Evolutionary conservation across 2,797 vertebrate species (phyloP).

Genomic region (Ceyx erithaca): DNA sequence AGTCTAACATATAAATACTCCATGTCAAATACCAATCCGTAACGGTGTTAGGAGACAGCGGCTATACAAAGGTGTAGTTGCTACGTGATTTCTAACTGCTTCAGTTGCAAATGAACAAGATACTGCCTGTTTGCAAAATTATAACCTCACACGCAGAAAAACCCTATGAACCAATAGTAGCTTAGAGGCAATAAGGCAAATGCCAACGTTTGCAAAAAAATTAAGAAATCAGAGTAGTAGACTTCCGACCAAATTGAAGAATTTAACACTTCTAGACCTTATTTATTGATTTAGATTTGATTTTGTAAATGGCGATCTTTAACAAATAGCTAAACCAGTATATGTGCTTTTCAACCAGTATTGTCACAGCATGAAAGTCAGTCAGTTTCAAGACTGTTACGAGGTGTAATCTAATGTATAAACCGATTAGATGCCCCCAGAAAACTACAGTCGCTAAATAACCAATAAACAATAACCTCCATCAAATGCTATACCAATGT

Average conservation of each 20-base stretch:
- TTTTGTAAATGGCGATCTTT: conserved; percentile 75
- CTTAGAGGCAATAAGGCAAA: conserved; percentile 75
- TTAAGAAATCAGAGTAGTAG: conserved; percentile 73
- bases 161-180: conserved; percentile 69
- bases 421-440: conserved; percentile 82
- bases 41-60: conserved; percentile 46
- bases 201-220: conserved; percentile 57
- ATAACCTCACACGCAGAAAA: conserved; percentile 62
- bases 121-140: conserved; percentile 68
- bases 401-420: conserved; percentile 91
- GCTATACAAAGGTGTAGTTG: conserved; percentile 32
- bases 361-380: conserved; percentile 81
- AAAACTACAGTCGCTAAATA: conserved; percentile 86
- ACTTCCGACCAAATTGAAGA: conserved; percentile 80
- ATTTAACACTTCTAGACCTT: conserved; percentile 68
- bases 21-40: conserved; percentile 54
- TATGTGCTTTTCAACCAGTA: conserved; percentile 79
- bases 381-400: conserved; percentile 86
- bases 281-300: conserved; percentile 77
- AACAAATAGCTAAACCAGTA: conserved; percentile 79
- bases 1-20: conserved; percentile 59
- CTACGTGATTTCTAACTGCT: conserved; percentile 72
- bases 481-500: conserved; percentile 91
- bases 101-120: conserved; percentile 67
- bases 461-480: conserved; percentile 88